These are phyloP conservation scores for Sebastes kiyomatsui DNA, from an alignment of 2,797 vertebrate genomes.

Conservation along the genomic window DNA sequence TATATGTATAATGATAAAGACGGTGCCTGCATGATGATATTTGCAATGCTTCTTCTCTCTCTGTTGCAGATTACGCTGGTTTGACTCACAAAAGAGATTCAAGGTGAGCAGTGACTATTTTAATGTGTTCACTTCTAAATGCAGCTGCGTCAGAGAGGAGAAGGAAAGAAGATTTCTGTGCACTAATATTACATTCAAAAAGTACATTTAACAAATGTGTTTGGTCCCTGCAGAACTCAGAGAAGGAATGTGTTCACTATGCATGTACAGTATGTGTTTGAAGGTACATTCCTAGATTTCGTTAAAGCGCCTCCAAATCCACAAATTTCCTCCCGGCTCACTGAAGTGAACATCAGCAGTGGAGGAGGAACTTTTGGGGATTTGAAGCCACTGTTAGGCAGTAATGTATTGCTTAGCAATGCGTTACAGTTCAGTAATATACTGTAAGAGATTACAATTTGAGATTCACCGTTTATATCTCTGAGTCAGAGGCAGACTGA, in stretches of 20 bases:
- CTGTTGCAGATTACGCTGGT: not conserved
- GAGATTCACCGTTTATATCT: not conserved
- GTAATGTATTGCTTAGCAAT: not conserved
- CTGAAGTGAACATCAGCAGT: not conserved
- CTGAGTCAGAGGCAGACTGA: not conserved
- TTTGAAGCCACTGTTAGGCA: not conserved
- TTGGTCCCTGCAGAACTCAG: not conserved
- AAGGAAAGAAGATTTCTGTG: not conserved
- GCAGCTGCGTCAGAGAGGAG: slow-evolving; percentile 26
- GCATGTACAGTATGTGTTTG: not conserved
- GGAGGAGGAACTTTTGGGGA: not conserved
- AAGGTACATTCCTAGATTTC: not conserved
- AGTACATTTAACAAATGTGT: not conserved
- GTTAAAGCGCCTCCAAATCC: not conserved
- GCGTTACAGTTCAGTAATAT: not conserved
- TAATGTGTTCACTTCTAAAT: not conserved
- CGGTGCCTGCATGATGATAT: not conserved
- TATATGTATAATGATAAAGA: not conserved
- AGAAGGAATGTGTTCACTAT: not conserved
- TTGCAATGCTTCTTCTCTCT: not conserved
- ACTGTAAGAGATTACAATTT: not conserved
- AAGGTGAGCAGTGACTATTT: slow-evolving; percentile 21
- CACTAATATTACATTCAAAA: not conserved
- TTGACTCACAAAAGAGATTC: slow-evolving; percentile 33
- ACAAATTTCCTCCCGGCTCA: not conserved